These are phyloP conservation scores for Centropus unirufus DNA, from an alignment of 2,113 vertebrate genomes.

Conservation along the genomic window DNA sequence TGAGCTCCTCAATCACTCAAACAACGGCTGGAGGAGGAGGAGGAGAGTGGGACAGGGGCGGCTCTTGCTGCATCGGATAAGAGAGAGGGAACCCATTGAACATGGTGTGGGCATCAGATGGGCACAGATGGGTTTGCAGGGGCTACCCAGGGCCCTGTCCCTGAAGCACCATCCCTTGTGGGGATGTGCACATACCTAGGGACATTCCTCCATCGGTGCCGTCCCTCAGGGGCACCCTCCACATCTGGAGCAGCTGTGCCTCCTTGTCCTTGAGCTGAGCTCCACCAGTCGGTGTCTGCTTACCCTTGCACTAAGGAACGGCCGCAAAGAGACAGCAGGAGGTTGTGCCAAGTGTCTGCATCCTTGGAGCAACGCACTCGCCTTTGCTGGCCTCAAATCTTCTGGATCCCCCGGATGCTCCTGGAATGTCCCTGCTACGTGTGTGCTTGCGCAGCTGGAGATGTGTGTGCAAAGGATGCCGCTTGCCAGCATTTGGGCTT, in stretches of 20 bases:
- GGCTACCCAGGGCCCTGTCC: not conserved
- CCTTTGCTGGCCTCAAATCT: rapidly evolving
- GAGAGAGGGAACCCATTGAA: rapidly evolving
- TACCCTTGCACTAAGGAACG: not conserved
- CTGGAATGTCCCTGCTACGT: no score
- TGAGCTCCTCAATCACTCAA: not conserved
- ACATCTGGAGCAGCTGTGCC: no score
- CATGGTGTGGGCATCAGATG: rapidly evolving
- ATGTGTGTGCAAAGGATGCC: not conserved
- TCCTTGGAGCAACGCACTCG: not conserved
- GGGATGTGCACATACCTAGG: not conserved
- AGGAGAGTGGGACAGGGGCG: not conserved
- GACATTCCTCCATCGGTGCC: rapidly evolving
- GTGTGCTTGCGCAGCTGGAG: rapidly evolving
- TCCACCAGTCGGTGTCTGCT: not conserved
- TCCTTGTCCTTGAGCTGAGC: not conserved
- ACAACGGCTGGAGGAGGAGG: not conserved
- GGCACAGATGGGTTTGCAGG: not conserved
- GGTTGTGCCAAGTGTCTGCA: not conserved
- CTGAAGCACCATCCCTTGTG: rapidly evolving
- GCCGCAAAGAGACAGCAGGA: not conserved
- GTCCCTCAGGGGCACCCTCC: not conserved
- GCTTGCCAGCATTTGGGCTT: not conserved
- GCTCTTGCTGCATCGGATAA: not conserved
- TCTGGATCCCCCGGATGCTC: rapidly evolving